Evolutionary conservation across 2,888 invertebrate species (phyloP), one percentile per base, ranked within the genome.

Genomic region (Prosopocoilus inquinatus): DNA sequence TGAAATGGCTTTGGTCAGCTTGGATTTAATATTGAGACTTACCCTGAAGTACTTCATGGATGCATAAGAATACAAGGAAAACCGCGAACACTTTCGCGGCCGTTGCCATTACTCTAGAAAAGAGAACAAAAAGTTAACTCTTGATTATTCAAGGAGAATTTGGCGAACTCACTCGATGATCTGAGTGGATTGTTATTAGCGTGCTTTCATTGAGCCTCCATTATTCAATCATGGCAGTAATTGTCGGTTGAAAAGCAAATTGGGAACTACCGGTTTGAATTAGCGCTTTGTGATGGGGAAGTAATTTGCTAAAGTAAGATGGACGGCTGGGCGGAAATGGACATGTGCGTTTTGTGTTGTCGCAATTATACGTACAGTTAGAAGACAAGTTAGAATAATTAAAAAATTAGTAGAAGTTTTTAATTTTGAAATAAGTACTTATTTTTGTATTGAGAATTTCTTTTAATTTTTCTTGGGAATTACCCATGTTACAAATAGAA

Each of bases 221-320:
- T 60, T 60, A 58, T 60, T 44, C 58, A 60, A 43, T 60, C 54
- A 55, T 38, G 41, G 9, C n/a, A 4, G 39, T 13, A 55, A 58
- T 50, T 54, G 54, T 38, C 47, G 51, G 54, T 58, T 60, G 55
- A 58, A 50, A 50, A 55, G 55, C 58, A 56, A 60, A 60, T 56
- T 60, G 58, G 56, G 38, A 50, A 56, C 60, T 60, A 58, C 60
- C 60, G 60, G 60, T 56, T 48, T 43, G 46, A 51, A 51, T 51
- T 48, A 53, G 35, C 41, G 43, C 41, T 9, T 13, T 41, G 41
- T 41, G 9, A 41, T 41, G 15, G 12, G 41, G 41, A 41, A 9
- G 41, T 41, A 15, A 41, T 41, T 41, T 41, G 9, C 41, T 16
- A 9, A 13, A 41, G 13, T 41, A 41, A 9, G 41, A 41, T 41